These are phyloP conservation scores for Drosophila cracens DNA, from an alignment of 2,888 invertebrate genomes.

Conservation along the genomic window DNA sequence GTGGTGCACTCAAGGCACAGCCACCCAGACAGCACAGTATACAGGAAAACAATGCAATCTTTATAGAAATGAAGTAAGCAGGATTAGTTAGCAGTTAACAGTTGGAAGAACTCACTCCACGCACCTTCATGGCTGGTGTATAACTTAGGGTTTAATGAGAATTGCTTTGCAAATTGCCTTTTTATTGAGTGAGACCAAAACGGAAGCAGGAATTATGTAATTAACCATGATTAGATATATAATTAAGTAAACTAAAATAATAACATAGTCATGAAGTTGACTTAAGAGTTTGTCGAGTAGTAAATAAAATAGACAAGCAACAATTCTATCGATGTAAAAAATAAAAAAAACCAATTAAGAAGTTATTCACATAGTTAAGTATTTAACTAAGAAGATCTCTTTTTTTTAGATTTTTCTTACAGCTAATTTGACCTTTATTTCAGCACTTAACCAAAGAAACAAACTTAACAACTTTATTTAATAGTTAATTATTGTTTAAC, in stretches of 20 bases:
- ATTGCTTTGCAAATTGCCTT: slow-evolving; percentile 21
- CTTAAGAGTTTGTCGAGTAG: background rate
- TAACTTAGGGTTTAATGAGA: slow-evolving; percentile 20
- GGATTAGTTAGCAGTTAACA: background rate
- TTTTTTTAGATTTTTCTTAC: background rate
- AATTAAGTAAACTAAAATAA: slow-evolving; percentile 53
- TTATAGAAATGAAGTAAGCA: background rate
- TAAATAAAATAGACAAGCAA: background rate
- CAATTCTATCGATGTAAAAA: background rate
- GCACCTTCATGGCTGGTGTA: slow-evolving; percentile 61
- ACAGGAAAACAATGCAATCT: slow-evolving; percentile 32
- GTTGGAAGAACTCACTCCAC: background rate
- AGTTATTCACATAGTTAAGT: background rate
- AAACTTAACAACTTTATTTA: background rate
- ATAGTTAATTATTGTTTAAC: background rate
- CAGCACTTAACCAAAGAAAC: background rate
- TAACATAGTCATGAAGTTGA: slow-evolving; percentile 1
- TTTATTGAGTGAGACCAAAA: slow-evolving; percentile 52
- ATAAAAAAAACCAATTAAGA: background rate
- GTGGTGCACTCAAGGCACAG: slow-evolving; percentile 44
- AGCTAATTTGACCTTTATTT: background rate
- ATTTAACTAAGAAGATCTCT: background rate
- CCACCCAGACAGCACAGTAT: slow-evolving; percentile 34
- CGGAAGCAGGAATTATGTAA: slow-evolving; percentile 58
- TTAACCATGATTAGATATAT: slow-evolving; percentile 41